Percentiles rank a stretch among this genome's conserved stretches.
phyloP scores from a whole-genome alignment of 2,888 invertebrate genomes.

The Proisotoma minuta region DNA sequence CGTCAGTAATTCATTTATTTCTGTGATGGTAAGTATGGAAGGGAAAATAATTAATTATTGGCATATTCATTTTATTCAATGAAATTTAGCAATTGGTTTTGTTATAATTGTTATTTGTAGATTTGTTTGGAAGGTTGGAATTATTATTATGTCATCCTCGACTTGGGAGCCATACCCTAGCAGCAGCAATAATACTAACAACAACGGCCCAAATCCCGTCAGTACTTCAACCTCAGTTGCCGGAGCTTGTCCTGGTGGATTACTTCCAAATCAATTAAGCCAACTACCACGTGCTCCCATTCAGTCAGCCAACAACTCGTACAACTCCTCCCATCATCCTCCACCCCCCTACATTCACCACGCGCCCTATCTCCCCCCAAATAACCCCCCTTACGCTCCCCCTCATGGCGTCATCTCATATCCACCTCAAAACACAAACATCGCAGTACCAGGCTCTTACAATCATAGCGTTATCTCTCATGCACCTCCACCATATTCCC shows the following conservation, averaged over 20 bases:
- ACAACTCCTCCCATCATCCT: neutral
- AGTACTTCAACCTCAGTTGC: neutral
- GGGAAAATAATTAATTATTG: too few relatives aligned
- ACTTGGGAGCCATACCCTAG: constrained; percentile 6
- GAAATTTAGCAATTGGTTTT: too few relatives aligned
- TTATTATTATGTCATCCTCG: constrained; percentile 13
- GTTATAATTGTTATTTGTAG: too few relatives aligned
- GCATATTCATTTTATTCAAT: too few relatives aligned
- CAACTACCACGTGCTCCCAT: too few relatives aligned
- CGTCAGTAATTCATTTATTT: too few relatives aligned
- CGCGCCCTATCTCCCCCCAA: constrained; percentile 22
- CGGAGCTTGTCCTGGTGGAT: constrained; percentile 1
- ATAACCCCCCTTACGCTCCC: neutral
- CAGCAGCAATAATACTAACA: constrained; percentile 4
- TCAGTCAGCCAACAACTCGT: too few relatives aligned
- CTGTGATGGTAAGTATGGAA: too few relatives aligned
- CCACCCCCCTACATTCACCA: constrained; percentile 15
- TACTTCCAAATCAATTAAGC: neutral
- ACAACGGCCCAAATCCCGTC: neutral
- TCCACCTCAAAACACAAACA: too few relatives aligned
- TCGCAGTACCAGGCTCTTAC: too few relatives aligned
- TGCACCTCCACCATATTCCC: constrained; percentile 12
- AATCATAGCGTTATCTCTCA: neutral
- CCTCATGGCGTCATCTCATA: too few relatives aligned
- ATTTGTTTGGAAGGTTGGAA: too few relatives aligned